Conservation (phyloP, 1,140 invertebrate species). For the Drosophila chauvacae region DNA sequence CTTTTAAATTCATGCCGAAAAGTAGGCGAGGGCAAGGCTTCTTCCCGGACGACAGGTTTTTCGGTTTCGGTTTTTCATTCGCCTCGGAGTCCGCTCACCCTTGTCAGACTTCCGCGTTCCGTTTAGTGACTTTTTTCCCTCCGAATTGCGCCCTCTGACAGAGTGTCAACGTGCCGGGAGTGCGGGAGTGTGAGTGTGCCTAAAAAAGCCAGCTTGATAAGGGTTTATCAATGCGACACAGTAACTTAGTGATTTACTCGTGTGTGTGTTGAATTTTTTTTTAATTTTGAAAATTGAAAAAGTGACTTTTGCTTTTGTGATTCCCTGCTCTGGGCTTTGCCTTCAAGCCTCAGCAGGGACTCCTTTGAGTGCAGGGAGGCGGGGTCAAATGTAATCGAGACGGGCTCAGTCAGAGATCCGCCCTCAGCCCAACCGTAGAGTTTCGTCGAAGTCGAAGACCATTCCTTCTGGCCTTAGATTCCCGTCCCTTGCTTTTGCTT, state of each 20-base stretch:
- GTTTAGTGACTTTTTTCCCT: constrained; percentile 68
- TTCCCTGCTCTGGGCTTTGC: constrained; percentile 28
- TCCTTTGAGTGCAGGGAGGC: neutral
- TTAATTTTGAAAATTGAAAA: constrained; percentile 83
- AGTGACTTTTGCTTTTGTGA: constrained; percentile 82
- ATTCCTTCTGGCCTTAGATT: neutral
- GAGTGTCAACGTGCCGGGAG: constrained; percentile 72
- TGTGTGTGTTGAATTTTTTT: constrained; percentile 75
- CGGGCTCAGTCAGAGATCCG: neutral
- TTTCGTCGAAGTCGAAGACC: neutral
- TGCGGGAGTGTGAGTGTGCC: constrained; percentile 15
- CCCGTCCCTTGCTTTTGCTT: neutral
- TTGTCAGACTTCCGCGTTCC: constrained; percentile 71
- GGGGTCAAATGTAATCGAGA: constrained; percentile 41
- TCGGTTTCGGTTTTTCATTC: constrained; percentile 24
- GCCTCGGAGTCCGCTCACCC: constrained; percentile 54
- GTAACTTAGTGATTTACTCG: constrained; percentile 83
- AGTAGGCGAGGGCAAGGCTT: constrained; percentile 75
- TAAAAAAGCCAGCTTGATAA: constrained; percentile 72
- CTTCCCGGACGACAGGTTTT: constrained; percentile 35
- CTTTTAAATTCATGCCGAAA: constrained; percentile 77
- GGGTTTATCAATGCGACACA: constrained; percentile 83
- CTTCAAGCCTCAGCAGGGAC: neutral
- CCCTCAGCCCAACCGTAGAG: neutral
- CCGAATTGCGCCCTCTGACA: constrained; percentile 59